Evolutionary conservation across 1,140 invertebrate species (phyloP).

Genomic region (Coptotermes formosanus): DNA sequence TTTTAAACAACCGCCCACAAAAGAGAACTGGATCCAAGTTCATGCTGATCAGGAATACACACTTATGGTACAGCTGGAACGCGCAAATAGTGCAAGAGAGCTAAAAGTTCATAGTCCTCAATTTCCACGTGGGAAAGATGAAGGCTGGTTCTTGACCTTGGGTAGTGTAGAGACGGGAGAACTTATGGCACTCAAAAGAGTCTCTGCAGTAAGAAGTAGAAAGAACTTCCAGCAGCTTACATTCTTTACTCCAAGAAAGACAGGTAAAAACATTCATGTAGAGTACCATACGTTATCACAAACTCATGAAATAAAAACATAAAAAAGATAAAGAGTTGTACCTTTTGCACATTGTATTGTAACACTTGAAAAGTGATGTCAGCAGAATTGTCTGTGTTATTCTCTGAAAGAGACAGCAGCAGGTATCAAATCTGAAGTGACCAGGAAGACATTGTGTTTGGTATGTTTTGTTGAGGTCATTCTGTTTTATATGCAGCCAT

Average conservation of each 20-base stretch:
- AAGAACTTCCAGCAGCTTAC: conserved; percentile 55
- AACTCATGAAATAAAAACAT: too few species aligned
- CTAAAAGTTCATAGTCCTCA: conserved; percentile 72
- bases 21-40: conserved; percentile 56
- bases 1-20: background rate
- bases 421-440: too few species aligned
- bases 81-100: conserved; percentile 48
- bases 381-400: too few species aligned
- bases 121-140: conserved; percentile 91
- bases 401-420: too few species aligned
- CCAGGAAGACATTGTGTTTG: too few species aligned
- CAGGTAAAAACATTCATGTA: conserved; percentile 48
- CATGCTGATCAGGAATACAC: conserved; percentile 71
- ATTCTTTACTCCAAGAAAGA: conserved; percentile 61
- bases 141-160: conserved; percentile 91
- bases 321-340: too few species aligned
- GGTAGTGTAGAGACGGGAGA: conserved; percentile 71
- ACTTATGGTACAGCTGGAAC: conserved; percentile 56
- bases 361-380: too few species aligned
- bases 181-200: conserved; percentile 84
- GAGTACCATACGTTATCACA: too few species aligned
- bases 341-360: too few species aligned
- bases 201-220: conserved; percentile 51
- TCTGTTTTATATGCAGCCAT: too few species aligned
- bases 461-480: too few species aligned